Conservation (phyloP, 2,888 invertebrate species). For the Lamellibrachia columna region DNA sequence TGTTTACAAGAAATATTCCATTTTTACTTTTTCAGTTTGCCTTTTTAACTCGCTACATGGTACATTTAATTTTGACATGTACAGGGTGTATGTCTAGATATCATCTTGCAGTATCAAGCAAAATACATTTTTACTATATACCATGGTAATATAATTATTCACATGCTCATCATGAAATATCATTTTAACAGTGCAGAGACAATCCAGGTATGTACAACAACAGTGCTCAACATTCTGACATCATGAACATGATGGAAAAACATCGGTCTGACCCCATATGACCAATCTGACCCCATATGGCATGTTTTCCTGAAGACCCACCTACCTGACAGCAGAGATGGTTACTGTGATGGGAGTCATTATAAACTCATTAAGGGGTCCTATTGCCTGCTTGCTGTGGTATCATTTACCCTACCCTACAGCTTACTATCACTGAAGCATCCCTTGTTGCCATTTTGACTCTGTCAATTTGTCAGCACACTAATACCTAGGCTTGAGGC, state of each 20-base stretch:
- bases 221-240: background rate
- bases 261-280: background rate
- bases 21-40: background rate
- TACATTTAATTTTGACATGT: background rate
- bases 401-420: background rate
- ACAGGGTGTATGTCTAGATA: background rate
- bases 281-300: background rate
- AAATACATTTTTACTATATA: no score
- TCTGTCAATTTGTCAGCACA: background rate
- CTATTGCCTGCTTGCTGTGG: background rate
- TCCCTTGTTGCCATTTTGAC: background rate
- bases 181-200: background rate
- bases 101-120: background rate
- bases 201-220: background rate
- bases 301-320: background rate
- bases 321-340: background rate
- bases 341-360: background rate
- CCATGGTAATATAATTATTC: background rate
- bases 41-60: background rate
- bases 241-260: background rate
- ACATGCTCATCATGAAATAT: background rate
- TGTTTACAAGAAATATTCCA: background rate
- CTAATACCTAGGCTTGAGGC: background rate
- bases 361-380: background rate
- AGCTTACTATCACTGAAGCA: background rate